These are phyloP conservation scores for Urosaurus nigricauda DNA, from an alignment of 2,797 vertebrate genomes.

Conservation along the genomic window DNA sequence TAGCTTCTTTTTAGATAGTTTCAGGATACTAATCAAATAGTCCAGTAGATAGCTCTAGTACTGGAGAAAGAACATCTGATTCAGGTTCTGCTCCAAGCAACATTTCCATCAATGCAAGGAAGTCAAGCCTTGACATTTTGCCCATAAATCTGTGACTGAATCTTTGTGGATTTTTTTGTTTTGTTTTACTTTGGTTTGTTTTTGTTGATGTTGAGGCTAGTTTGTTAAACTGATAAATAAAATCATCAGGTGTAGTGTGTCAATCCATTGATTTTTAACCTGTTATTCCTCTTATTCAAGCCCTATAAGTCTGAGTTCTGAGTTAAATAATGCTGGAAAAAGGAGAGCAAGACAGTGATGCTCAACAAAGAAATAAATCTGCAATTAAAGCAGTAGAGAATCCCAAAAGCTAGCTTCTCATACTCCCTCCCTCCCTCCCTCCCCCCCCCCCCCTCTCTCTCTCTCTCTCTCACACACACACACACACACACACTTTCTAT, in stretches of 20 bases:
- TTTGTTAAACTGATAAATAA: background rate
- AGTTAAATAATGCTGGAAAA: background rate
- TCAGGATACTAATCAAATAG: slow-evolving; percentile 10
- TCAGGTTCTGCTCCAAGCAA: background rate
- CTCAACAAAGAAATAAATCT: background rate
- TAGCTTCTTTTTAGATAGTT: background rate
- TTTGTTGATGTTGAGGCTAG: background rate
- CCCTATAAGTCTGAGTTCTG: background rate
- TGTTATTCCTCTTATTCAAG: background rate
- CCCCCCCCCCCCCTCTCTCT: too few relatives aligned
- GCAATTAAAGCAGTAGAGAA: too few relatives aligned
- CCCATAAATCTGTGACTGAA: background rate
- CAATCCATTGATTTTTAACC: background rate
- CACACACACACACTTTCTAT: too few relatives aligned
- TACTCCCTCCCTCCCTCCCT: too few relatives aligned
- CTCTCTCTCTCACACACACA: too few relatives aligned
- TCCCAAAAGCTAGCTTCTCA: background rate
- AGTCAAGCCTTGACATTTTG: background rate
- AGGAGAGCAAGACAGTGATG: background rate
- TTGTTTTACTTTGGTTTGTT: background rate
- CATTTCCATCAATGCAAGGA: slow-evolving; percentile 27
- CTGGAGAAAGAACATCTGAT: background rate
- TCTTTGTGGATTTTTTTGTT: background rate
- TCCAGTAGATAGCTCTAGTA: slow-evolving; percentile 12
- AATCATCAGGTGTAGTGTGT: background rate